These are phyloP conservation scores for Oligia latruncula DNA, from an alignment of 2,888 invertebrate genomes.

Conservation along the genomic window DNA sequence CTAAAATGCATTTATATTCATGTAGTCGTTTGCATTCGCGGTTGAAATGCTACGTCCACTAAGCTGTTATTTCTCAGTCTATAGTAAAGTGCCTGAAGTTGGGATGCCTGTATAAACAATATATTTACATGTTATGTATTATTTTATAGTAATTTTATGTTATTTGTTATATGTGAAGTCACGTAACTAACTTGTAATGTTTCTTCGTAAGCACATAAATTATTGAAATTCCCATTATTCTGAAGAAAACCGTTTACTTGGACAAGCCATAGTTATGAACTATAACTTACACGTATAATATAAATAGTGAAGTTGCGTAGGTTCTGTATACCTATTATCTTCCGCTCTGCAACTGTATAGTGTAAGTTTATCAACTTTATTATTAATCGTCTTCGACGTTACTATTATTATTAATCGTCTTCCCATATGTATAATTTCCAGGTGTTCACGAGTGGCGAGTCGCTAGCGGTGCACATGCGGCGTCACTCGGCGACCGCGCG, in stretches of 20 bases:
- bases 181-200: slow-evolving; percentile 65
- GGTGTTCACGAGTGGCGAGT: slow-evolving; percentile 76
- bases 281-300: slow-evolving; percentile 23
- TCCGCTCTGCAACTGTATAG: not conserved
- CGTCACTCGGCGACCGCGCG: slow-evolving; percentile 84
- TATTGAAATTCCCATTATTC: slow-evolving; percentile 56
- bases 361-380: not conserved
- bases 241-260: slow-evolving; percentile 48
- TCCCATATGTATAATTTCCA: slow-evolving; percentile 55
- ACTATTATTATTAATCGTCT: not conserved
- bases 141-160: slow-evolving; percentile 64
- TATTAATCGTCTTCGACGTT: too few species aligned
- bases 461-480: slow-evolving; percentile 72
- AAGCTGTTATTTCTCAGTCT: slow-evolving; percentile 65
- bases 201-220: slow-evolving; percentile 56
- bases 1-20: slow-evolving; percentile 71
- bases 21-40: slow-evolving; percentile 68
- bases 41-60: slow-evolving; percentile 64
- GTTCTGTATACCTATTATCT: not conserved
- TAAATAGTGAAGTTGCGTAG: not conserved
- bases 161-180: slow-evolving; percentile 67
- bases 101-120: slow-evolving; percentile 58
- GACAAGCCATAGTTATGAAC: slow-evolving; percentile 25
- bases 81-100: slow-evolving; percentile 63
- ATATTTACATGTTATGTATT: slow-evolving; percentile 62